Percentiles rank a stretch among this genome's conserved stretches.
These are phyloP conservation scores for Steinernema khuongi DNA, from an alignment of 1,140 invertebrate genomes.

Conservation along the genomic window DNA sequence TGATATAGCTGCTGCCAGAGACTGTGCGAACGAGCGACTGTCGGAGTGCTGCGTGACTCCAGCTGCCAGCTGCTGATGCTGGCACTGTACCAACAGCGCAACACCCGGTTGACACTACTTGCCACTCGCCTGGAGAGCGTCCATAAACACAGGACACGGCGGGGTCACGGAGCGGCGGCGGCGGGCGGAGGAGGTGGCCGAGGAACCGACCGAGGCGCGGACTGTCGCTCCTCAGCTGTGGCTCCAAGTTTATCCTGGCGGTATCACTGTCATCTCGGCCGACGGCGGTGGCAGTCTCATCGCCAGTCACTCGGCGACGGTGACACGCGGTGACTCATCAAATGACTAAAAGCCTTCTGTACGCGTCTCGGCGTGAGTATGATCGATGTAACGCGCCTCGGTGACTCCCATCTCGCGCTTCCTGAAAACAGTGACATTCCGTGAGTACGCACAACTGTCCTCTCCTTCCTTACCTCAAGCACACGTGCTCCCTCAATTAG, in stretches of 20 bases:
- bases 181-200: too few relatives aligned
- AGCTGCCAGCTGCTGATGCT: too few relatives aligned
- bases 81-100: background rate
- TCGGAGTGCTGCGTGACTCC: slow-evolving; percentile 5
- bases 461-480: background rate
- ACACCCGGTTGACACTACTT: background rate
- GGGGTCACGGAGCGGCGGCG: too few relatives aligned
- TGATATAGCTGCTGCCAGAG: background rate
- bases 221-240: too few relatives aligned
- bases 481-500: background rate
- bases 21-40: background rate
- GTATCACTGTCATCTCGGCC: background rate
- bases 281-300: background rate
- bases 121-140: too few relatives aligned
- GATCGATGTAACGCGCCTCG: background rate
- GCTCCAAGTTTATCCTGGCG: too few relatives aligned
- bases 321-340: slow-evolving; percentile 10
- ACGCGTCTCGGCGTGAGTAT: too few relatives aligned
- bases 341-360: slow-evolving; percentile 15
- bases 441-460: background rate
- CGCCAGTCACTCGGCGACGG: background rate
- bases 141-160: too few relatives aligned
- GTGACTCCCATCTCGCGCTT: background rate
- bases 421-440: slow-evolving; percentile 8
- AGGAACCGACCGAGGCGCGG: too few relatives aligned